A percentile compares a stretch with the other conserved stretches of the same genome.
Conservation (phyloP, 2,797 vertebrate species). For the Meriones psammophilus region DNA sequence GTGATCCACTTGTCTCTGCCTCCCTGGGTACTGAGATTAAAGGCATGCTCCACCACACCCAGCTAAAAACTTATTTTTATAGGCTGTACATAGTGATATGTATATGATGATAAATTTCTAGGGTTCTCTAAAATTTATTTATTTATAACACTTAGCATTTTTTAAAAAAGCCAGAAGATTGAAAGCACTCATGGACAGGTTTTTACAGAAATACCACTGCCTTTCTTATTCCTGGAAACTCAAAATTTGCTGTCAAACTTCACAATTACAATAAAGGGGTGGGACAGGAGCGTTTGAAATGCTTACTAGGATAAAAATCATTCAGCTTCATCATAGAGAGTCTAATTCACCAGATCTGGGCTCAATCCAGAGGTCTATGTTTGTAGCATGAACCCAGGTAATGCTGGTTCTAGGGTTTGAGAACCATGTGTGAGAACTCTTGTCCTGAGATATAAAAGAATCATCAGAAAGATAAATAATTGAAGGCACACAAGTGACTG, state of each 20-base stretch:
- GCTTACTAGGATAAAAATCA: slow-evolving; percentile 45
- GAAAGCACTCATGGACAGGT: not conserved
- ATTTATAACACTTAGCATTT: slow-evolving; percentile 23
- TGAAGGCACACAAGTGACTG: not conserved
- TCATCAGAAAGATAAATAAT: slow-evolving; percentile 8
- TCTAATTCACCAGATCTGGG: not conserved
- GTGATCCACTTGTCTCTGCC: too few species aligned
- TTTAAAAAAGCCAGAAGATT: not conserved
- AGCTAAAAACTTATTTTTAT: not conserved
- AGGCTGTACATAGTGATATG: not conserved
- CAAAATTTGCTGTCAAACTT: slow-evolving; percentile 14
- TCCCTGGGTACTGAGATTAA: too few species aligned
- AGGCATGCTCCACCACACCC: too few species aligned
- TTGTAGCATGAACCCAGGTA: not conserved
- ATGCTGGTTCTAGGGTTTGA: slow-evolving; percentile 8
- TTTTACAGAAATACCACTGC: not conserved
- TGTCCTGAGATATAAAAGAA: slow-evolving; percentile 1
- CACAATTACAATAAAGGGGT: slow-evolving; percentile 48
- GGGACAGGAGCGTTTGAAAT: not conserved
- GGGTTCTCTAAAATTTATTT: not conserved
- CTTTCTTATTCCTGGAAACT: slow-evolving; percentile 47
- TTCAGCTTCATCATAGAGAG: not conserved
- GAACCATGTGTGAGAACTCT: not conserved
- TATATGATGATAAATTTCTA: slow-evolving; percentile 47
- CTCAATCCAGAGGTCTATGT: not conserved